These are phyloP conservation scores for Gymnoscopelus braueri DNA, from an alignment of 2,797 vertebrate genomes.

Conservation along the genomic window DNA sequence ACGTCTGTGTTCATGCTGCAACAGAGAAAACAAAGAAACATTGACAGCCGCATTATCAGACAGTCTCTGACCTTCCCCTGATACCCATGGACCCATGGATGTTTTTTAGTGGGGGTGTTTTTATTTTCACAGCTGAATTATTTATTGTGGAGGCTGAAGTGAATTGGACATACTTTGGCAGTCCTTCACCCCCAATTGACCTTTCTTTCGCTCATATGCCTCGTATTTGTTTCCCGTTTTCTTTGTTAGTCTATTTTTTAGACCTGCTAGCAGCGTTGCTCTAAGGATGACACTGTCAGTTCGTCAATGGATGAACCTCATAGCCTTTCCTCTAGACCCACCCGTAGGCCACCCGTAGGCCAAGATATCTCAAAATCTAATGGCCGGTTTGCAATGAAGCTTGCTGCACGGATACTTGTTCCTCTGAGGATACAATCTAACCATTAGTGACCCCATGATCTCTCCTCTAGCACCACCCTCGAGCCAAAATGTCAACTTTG, in stretches of 20 bases:
- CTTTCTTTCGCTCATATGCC: slow-evolving; percentile 24
- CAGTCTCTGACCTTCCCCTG: slow-evolving; percentile 48
- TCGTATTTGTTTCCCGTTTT: slow-evolving; percentile 4
- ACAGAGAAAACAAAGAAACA: slow-evolving; percentile 56
- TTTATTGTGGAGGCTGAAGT: slow-evolving; percentile 64
- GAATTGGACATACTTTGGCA: slow-evolving; percentile 50
- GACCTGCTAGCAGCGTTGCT: too few relatives aligned
- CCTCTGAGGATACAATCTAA: too few relatives aligned
- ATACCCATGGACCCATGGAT: slow-evolving; percentile 59
- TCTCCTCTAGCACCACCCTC: too few relatives aligned
- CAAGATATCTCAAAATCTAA: too few relatives aligned
- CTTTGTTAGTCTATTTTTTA: slow-evolving; percentile 14
- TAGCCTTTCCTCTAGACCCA: too few relatives aligned
- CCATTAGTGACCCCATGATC: too few relatives aligned
- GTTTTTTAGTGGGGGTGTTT: slow-evolving; percentile 43
- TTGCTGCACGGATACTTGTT: too few relatives aligned
- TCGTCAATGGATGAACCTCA: too few relatives aligned
- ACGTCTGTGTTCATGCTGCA: slow-evolving; percentile 34
- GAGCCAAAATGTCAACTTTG: too few relatives aligned
- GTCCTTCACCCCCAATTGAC: slow-evolving; percentile 50
- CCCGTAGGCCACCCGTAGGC: too few relatives aligned
- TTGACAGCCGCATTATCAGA: slow-evolving; percentile 38
- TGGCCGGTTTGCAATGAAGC: too few relatives aligned
- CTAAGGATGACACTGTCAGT: too few relatives aligned
- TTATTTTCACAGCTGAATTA: slow-evolving; percentile 69